phyloP scores from a whole-genome alignment of 2,797 vertebrate genomes.

The Discoglossus pictus region DNA sequence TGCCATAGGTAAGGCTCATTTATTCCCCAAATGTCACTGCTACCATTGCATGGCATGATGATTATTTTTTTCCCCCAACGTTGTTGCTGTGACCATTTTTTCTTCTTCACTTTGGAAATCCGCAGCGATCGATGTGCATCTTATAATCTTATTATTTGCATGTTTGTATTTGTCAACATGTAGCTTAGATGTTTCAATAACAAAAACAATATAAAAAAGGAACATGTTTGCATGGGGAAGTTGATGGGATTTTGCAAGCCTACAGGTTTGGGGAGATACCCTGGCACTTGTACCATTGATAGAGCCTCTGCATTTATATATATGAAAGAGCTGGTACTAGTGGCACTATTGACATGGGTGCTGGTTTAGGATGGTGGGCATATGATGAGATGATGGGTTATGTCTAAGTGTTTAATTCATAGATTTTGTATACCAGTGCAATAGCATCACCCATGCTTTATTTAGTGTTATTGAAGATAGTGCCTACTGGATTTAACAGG shows the following conservation, averaged over 20 bases:
- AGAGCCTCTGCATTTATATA: conserved; percentile 4
- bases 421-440: no score
- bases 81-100: conserved; percentile 32
- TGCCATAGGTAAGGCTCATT: conserved; percentile 67
- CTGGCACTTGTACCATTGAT: neutral
- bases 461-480: no score
- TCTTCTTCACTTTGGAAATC: conserved; percentile 54
- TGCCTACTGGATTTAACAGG: no score
- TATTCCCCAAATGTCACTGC: conserved; percentile 21
- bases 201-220: no score
- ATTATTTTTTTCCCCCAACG: conserved; percentile 4
- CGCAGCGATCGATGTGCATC: conserved; percentile 63
- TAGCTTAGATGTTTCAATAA: no score
- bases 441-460: no score
- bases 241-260: conserved; percentile 14
- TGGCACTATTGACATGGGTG: no score
- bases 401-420: no score
- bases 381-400: no score
- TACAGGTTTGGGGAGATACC: conserved; percentile 14
- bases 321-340: no score
- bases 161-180: conserved; percentile 7
- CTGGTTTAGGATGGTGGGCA: no score
- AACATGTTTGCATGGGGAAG: conserved; percentile 6
- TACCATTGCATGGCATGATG: conserved; percentile 1
- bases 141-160: conserved; percentile 26